A percentile compares a stretch with the other conserved stretches of the same genome.
Conservation (phyloP, 2,113 vertebrate genomes). For the Cololabis saira region DNA sequence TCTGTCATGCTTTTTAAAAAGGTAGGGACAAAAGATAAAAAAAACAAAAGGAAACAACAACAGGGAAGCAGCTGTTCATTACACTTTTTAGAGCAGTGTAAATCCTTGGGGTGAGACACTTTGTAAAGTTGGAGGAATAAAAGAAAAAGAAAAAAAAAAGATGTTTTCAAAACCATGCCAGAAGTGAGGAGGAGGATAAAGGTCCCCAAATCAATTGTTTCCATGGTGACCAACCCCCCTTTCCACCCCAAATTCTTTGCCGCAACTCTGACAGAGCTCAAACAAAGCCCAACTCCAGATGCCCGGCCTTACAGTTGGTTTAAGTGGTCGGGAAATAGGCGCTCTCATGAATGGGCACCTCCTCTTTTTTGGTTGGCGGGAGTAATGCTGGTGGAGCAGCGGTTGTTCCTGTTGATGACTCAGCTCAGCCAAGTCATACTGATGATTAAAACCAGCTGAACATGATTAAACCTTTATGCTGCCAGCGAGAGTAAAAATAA, state of each 20-base stretch:
- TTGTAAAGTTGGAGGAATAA: slow-evolving; percentile 7
- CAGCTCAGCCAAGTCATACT: background rate
- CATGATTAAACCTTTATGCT: background rate
- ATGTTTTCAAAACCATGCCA: background rate
- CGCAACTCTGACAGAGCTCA: slow-evolving; percentile 14
- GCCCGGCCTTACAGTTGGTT: slow-evolving; percentile 22
- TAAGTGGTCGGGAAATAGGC: background rate
- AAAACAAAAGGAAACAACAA: slow-evolving; percentile 8
- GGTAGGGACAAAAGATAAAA: slow-evolving; percentile 4
- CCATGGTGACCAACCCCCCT: background rate
- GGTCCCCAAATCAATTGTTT: slow-evolving; percentile 31
- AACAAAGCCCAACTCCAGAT: slow-evolving; percentile 44
- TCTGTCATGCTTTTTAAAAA: background rate
- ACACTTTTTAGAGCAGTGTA: too few species aligned
- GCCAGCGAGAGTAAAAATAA: background rate
- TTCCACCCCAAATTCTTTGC: slow-evolving; percentile 25
- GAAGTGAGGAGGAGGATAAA: background rate
- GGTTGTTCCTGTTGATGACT: background rate
- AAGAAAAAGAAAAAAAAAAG: slow-evolving; percentile 9
- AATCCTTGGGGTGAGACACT: too few species aligned
- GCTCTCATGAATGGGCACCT: slow-evolving; percentile 4
- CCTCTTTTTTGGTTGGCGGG: background rate
- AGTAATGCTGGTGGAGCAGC: background rate
- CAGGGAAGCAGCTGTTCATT: background rate
- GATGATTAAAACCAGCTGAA: slow-evolving; percentile 4